These are phyloP conservation scores for Xestobium rufovillosum DNA, from an alignment of 2,888 invertebrate genomes.

Conservation along the genomic window DNA sequence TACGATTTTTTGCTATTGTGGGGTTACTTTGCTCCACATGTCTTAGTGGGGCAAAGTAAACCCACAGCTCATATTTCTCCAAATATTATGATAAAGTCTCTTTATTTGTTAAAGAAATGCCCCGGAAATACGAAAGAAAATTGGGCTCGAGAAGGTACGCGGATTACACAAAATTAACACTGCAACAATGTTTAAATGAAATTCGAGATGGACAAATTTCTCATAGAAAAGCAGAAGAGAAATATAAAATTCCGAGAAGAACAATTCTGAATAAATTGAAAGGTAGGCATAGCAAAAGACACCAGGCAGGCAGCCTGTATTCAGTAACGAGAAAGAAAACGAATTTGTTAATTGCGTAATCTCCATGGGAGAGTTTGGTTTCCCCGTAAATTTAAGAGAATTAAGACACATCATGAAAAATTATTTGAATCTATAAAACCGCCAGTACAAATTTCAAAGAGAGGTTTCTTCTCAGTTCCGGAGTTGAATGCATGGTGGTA, in stretches of 20 bases:
- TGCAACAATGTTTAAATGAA: constrained; percentile 9
- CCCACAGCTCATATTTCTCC: no score
- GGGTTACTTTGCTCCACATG: background rate
- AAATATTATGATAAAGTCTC: background rate
- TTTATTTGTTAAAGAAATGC: no score
- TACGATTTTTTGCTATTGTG: no score
- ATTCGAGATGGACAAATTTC: constrained; percentile 10
- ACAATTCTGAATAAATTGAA: constrained; percentile 10
- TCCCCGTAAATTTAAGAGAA: constrained; percentile 9
- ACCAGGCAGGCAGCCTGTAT: constrained; percentile 6
- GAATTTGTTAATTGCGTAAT: constrained; percentile 8
- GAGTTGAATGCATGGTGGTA: constrained; percentile 2
- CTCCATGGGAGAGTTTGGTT: constrained; percentile 5
- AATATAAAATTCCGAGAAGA: constrained; percentile 10
- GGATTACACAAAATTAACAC: constrained; percentile 11
- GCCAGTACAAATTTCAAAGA: constrained; percentile 1
- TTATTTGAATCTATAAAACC: constrained; percentile 1
- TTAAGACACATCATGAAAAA: constrained; percentile 7
- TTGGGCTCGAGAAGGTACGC: constrained; percentile 9
- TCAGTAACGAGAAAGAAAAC: constrained; percentile 5
- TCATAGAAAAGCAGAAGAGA: constrained; percentile 9
- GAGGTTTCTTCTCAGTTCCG: constrained; percentile 2
- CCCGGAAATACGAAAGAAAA: constrained; percentile 5
- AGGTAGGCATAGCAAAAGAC: constrained; percentile 7
- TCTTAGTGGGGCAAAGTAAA: no score